A percentile compares a stretch with the other conserved stretches of the same genome.
phyloP scores from a whole-genome alignment of 2,888 invertebrate species.

The Linnaemya tessellans region DNA sequence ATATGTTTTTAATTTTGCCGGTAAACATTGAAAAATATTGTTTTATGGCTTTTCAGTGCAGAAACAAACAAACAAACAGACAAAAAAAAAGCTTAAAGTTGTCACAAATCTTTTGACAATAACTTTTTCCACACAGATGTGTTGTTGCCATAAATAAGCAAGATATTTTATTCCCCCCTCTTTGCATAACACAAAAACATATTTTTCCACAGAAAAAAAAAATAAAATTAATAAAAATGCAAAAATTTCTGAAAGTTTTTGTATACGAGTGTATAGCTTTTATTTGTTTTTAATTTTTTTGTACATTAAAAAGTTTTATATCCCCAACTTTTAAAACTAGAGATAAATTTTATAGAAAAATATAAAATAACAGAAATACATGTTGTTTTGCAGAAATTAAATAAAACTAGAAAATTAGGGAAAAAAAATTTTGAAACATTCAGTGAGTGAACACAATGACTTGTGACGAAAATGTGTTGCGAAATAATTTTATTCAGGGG shows the following conservation, averaged over 20 bases:
- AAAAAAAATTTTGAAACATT: neutral
- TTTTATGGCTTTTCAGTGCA: neutral
- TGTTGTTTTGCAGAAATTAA: neutral
- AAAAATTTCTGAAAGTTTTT: conserved; percentile 28
- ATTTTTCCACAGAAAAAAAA: conserved; percentile 9
- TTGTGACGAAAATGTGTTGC: no score
- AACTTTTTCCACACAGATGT: conserved; percentile 28
- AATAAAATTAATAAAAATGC: neutral
- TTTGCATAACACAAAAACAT: conserved; percentile 15
- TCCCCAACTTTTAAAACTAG: conserved; percentile 19
- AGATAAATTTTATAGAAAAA: conserved; percentile 35
- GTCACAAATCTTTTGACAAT: conserved; percentile 46
- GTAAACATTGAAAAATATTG: no score
- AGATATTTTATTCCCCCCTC: neutral
- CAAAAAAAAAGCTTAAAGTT: conserved; percentile 17
- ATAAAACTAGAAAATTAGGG: no score
- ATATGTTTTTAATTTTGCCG: no score
- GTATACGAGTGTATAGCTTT: neutral
- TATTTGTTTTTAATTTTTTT: conserved; percentile 24
- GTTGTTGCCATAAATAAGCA: conserved; percentile 36
- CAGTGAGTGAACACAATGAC: no score
- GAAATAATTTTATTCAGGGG: neutral
- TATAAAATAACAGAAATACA: conserved; percentile 18
- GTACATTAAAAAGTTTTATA: conserved; percentile 29
- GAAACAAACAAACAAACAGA: conserved; percentile 6